Percentiles rank a stretch among this genome's conserved stretches.
Conservation (phyloP, 2,888 invertebrate species). For the Atrina japonica region DNA sequence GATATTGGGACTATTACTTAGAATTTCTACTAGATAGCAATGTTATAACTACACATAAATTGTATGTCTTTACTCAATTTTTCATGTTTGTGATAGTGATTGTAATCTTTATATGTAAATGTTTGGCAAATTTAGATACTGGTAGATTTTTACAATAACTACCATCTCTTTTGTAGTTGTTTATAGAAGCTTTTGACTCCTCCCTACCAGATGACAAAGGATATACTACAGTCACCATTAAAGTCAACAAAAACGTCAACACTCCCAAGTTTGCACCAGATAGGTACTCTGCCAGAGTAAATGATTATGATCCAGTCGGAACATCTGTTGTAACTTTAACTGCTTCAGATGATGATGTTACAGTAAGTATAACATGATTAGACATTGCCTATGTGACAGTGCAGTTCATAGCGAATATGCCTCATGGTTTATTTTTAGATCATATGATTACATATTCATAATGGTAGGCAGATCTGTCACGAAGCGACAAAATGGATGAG, state of each 20-base stretch:
- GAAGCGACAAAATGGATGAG: too few species aligned
- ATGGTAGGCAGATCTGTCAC: too few species aligned
- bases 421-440: not conserved
- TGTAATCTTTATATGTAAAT: not conserved
- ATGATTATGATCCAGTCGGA: conserved; percentile 73
- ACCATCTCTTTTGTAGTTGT: conserved; percentile 55
- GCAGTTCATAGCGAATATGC: not conserved
- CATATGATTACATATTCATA: not conserved
- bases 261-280: conserved; percentile 61
- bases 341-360: conserved; percentile 70
- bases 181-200: conserved; percentile 70
- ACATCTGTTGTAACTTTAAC: conserved; percentile 61
- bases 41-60: too few species aligned
- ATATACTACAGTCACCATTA: conserved; percentile 64
- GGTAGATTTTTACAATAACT: not conserved
- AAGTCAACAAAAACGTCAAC: conserved; percentile 68
- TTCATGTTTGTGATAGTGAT: not conserved
- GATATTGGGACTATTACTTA: too few species aligned
- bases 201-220: conserved; percentile 60
- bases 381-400: too few species aligned
- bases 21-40: too few species aligned
- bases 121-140: too few species aligned
- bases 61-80: not conserved
- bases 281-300: conserved; percentile 57
- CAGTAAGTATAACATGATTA: too few species aligned